Evolutionary conservation across 2,797 vertebrate species (phyloP).

Genomic region (Diplodus sargus): DNA sequence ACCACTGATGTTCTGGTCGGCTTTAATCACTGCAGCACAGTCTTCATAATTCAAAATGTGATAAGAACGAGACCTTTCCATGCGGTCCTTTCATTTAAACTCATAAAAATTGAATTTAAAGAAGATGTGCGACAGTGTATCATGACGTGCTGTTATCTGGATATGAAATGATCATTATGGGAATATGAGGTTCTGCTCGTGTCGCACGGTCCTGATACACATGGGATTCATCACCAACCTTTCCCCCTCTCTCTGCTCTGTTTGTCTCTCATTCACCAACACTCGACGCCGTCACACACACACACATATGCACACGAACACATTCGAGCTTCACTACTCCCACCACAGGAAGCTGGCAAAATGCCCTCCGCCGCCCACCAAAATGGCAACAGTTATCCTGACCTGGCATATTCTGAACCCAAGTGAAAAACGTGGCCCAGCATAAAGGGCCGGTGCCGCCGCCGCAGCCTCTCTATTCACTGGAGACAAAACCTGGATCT

Average conservation of each 20-base stretch:
- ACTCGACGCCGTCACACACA: slow-evolving; percentile 29
- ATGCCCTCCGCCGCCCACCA: slow-evolving; percentile 65
- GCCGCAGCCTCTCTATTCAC: slow-evolving; percentile 80
- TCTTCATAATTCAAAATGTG: too few species aligned
- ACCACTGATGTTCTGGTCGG: too few species aligned
- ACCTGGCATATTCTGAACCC: slow-evolving; percentile 84
- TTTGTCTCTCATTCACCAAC: slow-evolving; percentile 51
- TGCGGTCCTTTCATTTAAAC: too few species aligned
- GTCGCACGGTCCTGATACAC: neutral
- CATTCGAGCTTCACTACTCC: slow-evolving; percentile 55
- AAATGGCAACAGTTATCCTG: slow-evolving; percentile 84
- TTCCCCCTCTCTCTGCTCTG: slow-evolving; percentile 21
- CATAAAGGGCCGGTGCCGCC: slow-evolving; percentile 74
- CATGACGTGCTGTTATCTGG: too few species aligned
- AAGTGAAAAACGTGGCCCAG: slow-evolving; percentile 70
- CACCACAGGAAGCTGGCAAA: slow-evolving; percentile 71
- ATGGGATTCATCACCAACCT: slow-evolving; percentile 51
- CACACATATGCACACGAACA: slow-evolving; percentile 44
- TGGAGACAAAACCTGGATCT: slow-evolving; percentile 86
- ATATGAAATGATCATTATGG: too few species aligned
- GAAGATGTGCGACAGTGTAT: too few species aligned
- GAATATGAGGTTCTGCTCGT: too few species aligned
- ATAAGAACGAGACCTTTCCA: too few species aligned
- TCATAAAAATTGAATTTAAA: too few species aligned
- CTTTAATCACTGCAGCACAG: too few species aligned